Conservation (phyloP, 1,140 invertebrate genomes). For the Limonius californicus region DNA sequence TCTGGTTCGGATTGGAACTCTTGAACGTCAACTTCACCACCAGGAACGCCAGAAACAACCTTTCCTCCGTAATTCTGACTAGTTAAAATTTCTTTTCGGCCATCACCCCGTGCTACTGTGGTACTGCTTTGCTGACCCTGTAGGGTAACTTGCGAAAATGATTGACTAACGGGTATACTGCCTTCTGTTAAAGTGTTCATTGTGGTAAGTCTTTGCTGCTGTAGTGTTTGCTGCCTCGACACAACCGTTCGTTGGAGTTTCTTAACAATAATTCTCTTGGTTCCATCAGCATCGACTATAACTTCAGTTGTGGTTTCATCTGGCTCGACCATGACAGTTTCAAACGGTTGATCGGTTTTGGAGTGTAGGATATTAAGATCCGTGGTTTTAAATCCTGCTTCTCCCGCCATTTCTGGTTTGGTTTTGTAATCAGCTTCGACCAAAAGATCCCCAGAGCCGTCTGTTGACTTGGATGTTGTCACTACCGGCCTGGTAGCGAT, state of each 20-base stretch:
- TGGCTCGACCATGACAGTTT: constrained; percentile 71
- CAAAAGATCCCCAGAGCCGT: constrained; percentile 56
- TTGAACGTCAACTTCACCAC: constrained; percentile 58
- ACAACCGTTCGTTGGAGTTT: constrained; percentile 60
- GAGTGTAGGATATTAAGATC: constrained; percentile 63
- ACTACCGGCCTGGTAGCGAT: constrained; percentile 64
- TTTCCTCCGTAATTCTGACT: constrained; percentile 60
- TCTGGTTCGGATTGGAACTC: constrained; percentile 61
- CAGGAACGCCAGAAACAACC: constrained; percentile 57
- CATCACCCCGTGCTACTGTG: constrained; percentile 59
- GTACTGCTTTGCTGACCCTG: constrained; percentile 61
- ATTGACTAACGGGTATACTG: constrained; percentile 51
- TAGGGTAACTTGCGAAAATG: constrained; percentile 63
- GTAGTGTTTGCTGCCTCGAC: constrained; percentile 52
- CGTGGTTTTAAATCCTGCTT: constrained; percentile 43
- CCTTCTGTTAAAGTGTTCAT: constrained; percentile 45
- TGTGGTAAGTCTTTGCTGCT: constrained; percentile 48
- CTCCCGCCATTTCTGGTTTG: constrained; percentile 36
- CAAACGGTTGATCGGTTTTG: constrained; percentile 66
- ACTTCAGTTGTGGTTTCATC: constrained; percentile 75
- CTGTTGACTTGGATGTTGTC: constrained; percentile 47
- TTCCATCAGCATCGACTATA: constrained; percentile 75
- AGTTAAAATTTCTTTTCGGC: constrained; percentile 56
- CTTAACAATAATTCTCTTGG: constrained; percentile 71
- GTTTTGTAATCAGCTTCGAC: constrained; percentile 72